A percentile compares a stretch with the other conserved stretches of the same genome.
Conservation (phyloP, 1,140 invertebrate species). For the Nebria ingens region DNA sequence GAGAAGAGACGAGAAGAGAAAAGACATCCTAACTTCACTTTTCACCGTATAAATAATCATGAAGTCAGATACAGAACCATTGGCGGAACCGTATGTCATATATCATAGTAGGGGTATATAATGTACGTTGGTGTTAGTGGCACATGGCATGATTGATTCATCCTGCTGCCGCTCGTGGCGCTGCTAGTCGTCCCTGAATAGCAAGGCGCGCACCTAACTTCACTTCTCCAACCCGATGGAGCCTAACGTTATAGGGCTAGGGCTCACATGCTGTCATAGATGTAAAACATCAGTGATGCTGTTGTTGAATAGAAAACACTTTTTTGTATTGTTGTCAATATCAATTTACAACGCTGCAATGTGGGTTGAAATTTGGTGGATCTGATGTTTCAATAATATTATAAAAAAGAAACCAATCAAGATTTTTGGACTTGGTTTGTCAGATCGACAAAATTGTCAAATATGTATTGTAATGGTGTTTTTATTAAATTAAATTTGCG, state of each 20-base stretch:
- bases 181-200: neutral
- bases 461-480: too few species aligned
- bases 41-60: constrained; percentile 7
- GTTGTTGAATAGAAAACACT: neutral
- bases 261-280: neutral
- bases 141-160: constrained; percentile 8
- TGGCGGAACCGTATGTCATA: constrained; percentile 8
- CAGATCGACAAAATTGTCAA: too few species aligned
- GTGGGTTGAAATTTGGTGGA: neutral
- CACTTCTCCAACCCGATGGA: neutral
- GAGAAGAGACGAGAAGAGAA: neutral
- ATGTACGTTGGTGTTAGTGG: neutral
- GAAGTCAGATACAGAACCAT: constrained; percentile 7
- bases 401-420: too few species aligned
- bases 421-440: too few species aligned
- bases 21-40: neutral
- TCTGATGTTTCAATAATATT: too few species aligned
- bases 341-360: neutral
- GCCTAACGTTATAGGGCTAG: too few species aligned
- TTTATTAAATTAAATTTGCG: too few species aligned
- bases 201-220: neutral
- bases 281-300: neutral
- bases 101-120: neutral
- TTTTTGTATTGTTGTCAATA: neutral
- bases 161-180: neutral